These are phyloP conservation scores for Catharus bicknelli DNA, from an alignment of 2,113 vertebrate species.

Conservation along the genomic window DNA sequence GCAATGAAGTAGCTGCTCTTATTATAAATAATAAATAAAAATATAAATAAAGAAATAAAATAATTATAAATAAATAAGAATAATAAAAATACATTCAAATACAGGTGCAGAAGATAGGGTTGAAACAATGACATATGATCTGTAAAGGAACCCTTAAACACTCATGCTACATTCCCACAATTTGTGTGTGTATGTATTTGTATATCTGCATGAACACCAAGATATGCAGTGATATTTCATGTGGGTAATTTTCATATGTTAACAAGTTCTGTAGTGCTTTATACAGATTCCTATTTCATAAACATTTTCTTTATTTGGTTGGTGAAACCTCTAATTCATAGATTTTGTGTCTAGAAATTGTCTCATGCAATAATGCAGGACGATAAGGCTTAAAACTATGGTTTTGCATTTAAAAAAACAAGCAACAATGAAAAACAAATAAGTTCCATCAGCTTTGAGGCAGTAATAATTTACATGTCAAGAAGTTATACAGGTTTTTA, in stretches of 20 bases:
- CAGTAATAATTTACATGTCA: constrained; percentile 71
- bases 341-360: neutral
- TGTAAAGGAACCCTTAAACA: neutral
- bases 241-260: neutral
- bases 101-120: neutral
- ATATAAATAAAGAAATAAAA: neutral
- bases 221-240: neutral
- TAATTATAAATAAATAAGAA: neutral
- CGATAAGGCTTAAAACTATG: neutral
- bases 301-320: neutral
- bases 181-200: neutral
- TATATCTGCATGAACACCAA: neutral
- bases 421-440: neutral
- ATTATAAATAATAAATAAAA: too few relatives aligned
- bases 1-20: neutral
- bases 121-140: neutral
- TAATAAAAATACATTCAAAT: neutral
- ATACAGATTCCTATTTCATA: neutral
- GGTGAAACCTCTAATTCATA: neutral
- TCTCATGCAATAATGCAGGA: neutral
- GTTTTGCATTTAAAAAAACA: constrained; percentile 1
- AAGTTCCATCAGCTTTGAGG: constrained; percentile 47
- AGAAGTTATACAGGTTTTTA: constrained; percentile 59
- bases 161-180: neutral
- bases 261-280: neutral